Base-by-base conservation (phyloP, 2,888 invertebrate species). In the Belgica antarctica region DNA sequence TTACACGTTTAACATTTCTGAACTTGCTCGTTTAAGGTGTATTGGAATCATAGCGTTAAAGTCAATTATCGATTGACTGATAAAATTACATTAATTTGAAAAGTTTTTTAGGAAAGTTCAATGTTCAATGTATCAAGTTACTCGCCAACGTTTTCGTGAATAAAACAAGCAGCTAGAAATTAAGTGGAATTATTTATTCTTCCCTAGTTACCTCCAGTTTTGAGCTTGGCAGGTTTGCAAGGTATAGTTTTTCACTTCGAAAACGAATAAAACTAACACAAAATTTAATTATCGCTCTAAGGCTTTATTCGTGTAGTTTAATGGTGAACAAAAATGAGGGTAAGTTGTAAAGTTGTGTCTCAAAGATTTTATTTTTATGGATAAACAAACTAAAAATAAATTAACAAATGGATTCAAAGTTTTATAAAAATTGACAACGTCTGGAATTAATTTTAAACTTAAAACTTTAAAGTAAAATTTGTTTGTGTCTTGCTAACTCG, bases 1-100 rank as follows among this genome's bases (percentile, higher is more conserved):
- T 52, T 22, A 12, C 52, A 2, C 52, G 52, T 52, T 52, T 52
- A 52, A 52, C 52, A 52, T 52, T 52, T 12, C 34, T 62, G 41
- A 65, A 65, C 65, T 65, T 62, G 8, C 36, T 62, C 62, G 22
- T 34, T 62, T 65, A 65, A 65, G 47, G 47, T 46, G 65, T 25
- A 12, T 63, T 22, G n/a, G n/a, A n/a, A n/a, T n/a, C n/a, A n/a
- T n/a, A 17, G 22, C 27, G 46, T 17, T 65, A 47, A 47, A 65
- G 65, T 27, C 65, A 47, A 47, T 65, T 65, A 65, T 65, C 28
- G 65, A 65, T 65, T 46, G 27, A 65, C 65, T 47, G 47, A 24
- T 65, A 47, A 65, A 65, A 65, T 65, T 65, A 65, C 65, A 65
- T 25, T 47, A 65, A 65, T 47, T 65, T 65, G 24, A 46, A 65